These are phyloP conservation scores for Romanomermis culicivorax DNA, from an alignment of 2,888 invertebrate genomes.

Conservation along the genomic window DNA sequence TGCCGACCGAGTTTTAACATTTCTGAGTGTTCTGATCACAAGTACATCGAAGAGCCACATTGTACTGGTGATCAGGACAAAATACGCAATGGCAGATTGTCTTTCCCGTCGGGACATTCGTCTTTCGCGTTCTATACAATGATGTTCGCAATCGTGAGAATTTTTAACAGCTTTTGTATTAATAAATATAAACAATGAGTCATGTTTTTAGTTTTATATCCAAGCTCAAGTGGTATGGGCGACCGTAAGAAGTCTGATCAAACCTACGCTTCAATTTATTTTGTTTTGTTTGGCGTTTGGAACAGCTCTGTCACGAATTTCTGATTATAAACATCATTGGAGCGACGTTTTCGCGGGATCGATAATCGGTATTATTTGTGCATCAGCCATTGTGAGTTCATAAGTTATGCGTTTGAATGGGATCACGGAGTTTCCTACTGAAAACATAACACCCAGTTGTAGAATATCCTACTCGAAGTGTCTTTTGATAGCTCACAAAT, in stretches of 20 bases:
- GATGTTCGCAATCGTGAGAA: slow-evolving; percentile 17
- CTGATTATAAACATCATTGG: slow-evolving; percentile 92
- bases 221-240: slow-evolving; percentile 60
- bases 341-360: slow-evolving; percentile 67
- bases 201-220: slow-evolving; percentile 54
- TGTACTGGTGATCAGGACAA: background rate
- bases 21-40: too few relatives aligned
- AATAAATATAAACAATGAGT: too few relatives aligned
- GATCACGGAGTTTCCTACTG: too few relatives aligned
- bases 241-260: slow-evolving; percentile 49
- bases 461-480: too few relatives aligned
- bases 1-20: slow-evolving; percentile 60
- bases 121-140: slow-evolving; percentile 26
- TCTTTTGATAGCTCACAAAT: too few relatives aligned
- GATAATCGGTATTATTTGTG: slow-evolving; percentile 30
- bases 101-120: slow-evolving; percentile 27
- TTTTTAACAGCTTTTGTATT: too few relatives aligned
- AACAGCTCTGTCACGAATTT: slow-evolving; percentile 67
- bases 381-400: slow-evolving; percentile 28
- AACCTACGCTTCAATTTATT: slow-evolving; percentile 61
- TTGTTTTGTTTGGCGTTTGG: slow-evolving; percentile 58
- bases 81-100: slow-evolving; percentile 13
- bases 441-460: too few relatives aligned
- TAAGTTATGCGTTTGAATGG: too few relatives aligned
- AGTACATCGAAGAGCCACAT: background rate